A percentile compares a stretch with the other conserved stretches of the same genome.
Evolutionary conservation across 2,797 vertebrate species (phyloP).

Genomic region (Aselliscus stoliczkanus): DNA sequence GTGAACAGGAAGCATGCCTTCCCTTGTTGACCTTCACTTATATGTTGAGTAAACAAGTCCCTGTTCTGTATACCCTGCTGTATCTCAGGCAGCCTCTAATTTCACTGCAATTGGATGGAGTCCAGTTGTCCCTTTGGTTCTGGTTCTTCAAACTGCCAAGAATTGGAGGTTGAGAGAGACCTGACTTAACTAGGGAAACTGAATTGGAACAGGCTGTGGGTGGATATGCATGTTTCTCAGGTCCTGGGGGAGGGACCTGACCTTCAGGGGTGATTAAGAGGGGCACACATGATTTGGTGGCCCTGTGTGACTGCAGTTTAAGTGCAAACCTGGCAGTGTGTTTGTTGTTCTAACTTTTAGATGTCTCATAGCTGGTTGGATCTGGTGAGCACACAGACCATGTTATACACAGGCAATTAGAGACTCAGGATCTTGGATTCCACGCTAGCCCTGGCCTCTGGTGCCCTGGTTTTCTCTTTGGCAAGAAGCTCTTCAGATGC

Average conservation of each 20-base stretch:
- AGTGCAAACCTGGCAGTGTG: conserved; percentile 45
- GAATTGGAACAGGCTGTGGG: conserved; percentile 29
- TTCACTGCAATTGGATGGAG: conserved; percentile 33
- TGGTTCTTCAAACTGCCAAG: conserved; percentile 54
- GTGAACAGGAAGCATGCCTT: conserved; percentile 57
- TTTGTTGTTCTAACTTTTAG: conserved; percentile 70
- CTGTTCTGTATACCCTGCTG: not conserved
- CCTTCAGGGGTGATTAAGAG: conserved; percentile 28
- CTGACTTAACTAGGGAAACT: conserved; percentile 25
- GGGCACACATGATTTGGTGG: conserved; percentile 29
- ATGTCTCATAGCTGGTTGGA: conserved; percentile 41
- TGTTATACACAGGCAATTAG: not conserved
- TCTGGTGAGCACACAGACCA: conserved; percentile 27
- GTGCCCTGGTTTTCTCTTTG: not conserved
- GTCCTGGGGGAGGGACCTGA: conserved; percentile 18
- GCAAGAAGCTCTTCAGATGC: not conserved
- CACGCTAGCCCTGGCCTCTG: not conserved
- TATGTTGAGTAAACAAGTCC: conserved; percentile 61
- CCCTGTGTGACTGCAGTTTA: not conserved
- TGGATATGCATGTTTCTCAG: conserved; percentile 2
- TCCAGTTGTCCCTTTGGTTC: conserved; percentile 58
- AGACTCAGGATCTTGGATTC: not conserved
- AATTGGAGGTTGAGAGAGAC: conserved; percentile 15
- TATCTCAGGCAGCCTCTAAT: conserved; percentile 40
- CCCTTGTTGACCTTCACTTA: conserved; percentile 66